Percentiles rank a stretch among this genome's conserved stretches.
Evolutionary conservation across 1,140 invertebrate genomes (phyloP).

Genomic region (Bombus ignitus): DNA sequence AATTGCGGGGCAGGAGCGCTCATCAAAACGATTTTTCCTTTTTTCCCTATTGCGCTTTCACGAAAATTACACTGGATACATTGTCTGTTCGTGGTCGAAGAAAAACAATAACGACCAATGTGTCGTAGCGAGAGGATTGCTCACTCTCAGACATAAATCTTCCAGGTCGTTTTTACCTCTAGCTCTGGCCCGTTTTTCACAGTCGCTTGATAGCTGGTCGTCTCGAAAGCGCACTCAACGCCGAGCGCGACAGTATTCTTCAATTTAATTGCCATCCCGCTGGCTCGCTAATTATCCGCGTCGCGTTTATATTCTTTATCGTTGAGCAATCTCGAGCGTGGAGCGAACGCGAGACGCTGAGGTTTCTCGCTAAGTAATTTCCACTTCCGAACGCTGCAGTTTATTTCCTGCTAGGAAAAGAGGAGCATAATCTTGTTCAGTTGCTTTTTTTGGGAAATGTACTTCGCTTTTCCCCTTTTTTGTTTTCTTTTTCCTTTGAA

Average conservation of each 20-base stretch:
- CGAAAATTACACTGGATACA: background rate
- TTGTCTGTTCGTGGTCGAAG: background rate
- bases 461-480: background rate
- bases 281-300: conserved; percentile 42
- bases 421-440: background rate
- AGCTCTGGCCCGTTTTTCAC: background rate
- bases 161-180: background rate
- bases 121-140: conserved; percentile 14
- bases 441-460: background rate
- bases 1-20: background rate
- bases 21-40: background rate
- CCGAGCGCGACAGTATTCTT: conserved; percentile 33
- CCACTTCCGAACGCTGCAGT: background rate
- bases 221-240: conserved; percentile 26
- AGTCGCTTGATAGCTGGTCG: conserved; percentile 20
- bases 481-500: background rate
- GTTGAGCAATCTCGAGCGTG: background rate
- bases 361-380: conserved; percentile 23
- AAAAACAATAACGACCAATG: conserved; percentile 32
- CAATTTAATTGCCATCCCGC: conserved; percentile 47
- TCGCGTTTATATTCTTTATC: conserved; percentile 27
- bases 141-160: conserved; percentile 43
- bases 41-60: background rate
- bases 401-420: background rate
- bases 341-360: background rate